Base-by-base conservation (phyloP, 2,113 vertebrate genomes). In the Crocuta crocuta region DNA sequence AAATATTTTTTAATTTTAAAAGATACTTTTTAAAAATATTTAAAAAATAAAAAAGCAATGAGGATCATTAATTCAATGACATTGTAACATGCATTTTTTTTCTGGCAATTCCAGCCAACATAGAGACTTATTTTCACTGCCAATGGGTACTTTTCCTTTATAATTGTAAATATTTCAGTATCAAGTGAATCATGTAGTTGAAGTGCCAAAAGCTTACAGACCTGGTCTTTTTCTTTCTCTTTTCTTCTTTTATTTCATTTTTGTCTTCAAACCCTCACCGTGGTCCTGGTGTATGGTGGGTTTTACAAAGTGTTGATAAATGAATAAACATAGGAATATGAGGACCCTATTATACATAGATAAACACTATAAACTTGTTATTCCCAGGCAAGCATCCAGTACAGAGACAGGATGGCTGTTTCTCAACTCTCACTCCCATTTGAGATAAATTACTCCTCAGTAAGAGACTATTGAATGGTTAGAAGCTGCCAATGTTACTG, bases 61-160 rank as follows among this genome's bases (percentile, higher is more conserved):
- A 86, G 10, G 2, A 73, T 85, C 6, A 63, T 78, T 53, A 61
- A 89, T 82, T 68, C 16, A 53, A 39, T 88, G 23, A 83, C 24
- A 95, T 16, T 80, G 6, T 63, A 87, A 80, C 19, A 81, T 19
- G 45, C 4, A 80, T 83, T 83, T 93, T 66, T 86, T 81, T 88
- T 70, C 43, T 91, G 12, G 2, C 86, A 97, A 87, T 87, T 93
- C 50, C n/a, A 70, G n/a, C 5, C 39, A 95, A 95, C 13, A 82
- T 91, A 74, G 91, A 83, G 24, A 80, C 63, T 74, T 4, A 55
- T n/a, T 68, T 83, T 89, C 10, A 80, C 48, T 94, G 48, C 63
- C 21, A 84, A 50, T 78, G 68, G 2, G 11, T 80, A 79, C 2
- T 90, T 94, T 95, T 83, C 73, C 19, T 84, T 68, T 12, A 85